Percentiles rank a stretch among this genome's conserved stretches.
Evolutionary conservation across 2,888 invertebrate species (phyloP).

Genomic region (Leptopilina drosophilae): DNA sequence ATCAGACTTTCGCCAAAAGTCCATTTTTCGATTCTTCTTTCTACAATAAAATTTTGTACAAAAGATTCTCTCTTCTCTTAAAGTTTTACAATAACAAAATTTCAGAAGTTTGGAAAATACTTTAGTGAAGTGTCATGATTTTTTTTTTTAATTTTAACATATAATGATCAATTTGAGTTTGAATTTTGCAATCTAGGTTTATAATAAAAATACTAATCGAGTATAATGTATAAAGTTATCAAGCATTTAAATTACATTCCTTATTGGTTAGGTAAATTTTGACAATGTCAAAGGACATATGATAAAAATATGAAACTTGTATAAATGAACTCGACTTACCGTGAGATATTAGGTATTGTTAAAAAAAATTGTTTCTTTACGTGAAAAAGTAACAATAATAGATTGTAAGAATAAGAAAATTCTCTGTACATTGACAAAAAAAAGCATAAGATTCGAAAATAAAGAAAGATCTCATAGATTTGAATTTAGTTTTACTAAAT

Average conservation of each 20-base stretch:
- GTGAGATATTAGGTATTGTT: neutral
- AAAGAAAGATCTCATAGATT: neutral
- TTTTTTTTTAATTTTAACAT: too few relatives aligned
- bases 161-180: too few relatives aligned
- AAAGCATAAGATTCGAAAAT: too few relatives aligned
- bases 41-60: too few relatives aligned
- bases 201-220: neutral
- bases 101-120: too few relatives aligned
- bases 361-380: neutral
- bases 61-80: too few relatives aligned
- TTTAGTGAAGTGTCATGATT: too few relatives aligned
- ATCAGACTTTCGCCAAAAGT: too few relatives aligned
- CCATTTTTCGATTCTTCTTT: too few relatives aligned
- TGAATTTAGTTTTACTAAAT: constrained; percentile 3
- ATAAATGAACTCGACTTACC: neutral
- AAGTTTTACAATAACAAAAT: too few relatives aligned
- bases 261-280: neutral
- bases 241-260: constrained; percentile 11
- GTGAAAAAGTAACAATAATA: neutral
- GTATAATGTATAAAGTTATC: neutral
- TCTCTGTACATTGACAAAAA: constrained; percentile 5
- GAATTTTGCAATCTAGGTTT: too few relatives aligned
- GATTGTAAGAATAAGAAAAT: neutral
- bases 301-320: neutral
- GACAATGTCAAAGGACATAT: neutral